Conservation (phyloP, 2,797 vertebrate species). For the Eidolon dupreanum region DNA sequence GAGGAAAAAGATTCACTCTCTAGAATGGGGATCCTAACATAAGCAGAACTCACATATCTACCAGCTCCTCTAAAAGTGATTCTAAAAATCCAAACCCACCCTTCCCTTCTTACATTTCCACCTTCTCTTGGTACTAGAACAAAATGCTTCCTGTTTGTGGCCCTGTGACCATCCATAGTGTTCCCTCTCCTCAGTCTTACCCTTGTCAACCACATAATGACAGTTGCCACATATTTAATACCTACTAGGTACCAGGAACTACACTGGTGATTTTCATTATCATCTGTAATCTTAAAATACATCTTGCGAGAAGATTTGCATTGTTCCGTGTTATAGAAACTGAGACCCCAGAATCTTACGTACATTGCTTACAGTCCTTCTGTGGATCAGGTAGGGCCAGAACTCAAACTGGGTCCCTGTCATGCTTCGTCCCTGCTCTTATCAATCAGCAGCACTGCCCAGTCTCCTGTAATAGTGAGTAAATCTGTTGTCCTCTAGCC, state of each 20-base stretch:
- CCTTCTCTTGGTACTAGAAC: not conserved
- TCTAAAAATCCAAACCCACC: not conserved
- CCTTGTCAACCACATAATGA: not conserved
- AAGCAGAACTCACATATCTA: not conserved
- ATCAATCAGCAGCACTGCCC: not conserved
- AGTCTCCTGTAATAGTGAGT: not conserved
- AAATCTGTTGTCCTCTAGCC: not conserved
- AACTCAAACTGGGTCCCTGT: not conserved
- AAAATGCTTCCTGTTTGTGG: not conserved
- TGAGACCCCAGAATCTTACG: not conserved
- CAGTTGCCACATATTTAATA: not conserved
- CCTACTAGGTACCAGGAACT: not conserved
- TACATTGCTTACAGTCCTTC: not conserved
- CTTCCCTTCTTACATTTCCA: not conserved
- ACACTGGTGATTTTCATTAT: not conserved
- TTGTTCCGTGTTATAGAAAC: not conserved
- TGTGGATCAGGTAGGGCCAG: not conserved
- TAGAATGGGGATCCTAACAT: slow-evolving; percentile 15
- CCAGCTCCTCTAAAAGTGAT: not conserved
- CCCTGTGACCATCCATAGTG: not conserved
- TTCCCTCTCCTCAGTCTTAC: not conserved
- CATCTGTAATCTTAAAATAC: not conserved
- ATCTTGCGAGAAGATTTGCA: not conserved
- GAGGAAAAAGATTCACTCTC: not conserved
- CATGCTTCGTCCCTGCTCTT: not conserved